phyloP scores from a whole-genome alignment of 1,140 invertebrate genomes.

The Drosophila kikkawai region DNA sequence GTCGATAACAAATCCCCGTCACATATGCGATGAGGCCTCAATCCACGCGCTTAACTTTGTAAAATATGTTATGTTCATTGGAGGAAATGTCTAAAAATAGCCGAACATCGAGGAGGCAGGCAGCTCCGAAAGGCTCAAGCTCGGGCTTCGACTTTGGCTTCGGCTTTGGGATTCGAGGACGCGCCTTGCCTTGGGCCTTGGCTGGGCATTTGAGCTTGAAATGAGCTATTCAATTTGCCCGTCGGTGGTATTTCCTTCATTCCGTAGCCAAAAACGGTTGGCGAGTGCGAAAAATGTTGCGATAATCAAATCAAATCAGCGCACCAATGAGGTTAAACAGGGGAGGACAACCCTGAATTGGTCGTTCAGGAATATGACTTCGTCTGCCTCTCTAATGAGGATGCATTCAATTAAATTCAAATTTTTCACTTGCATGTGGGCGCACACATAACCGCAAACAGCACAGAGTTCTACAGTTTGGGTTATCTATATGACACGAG shows the following conservation, averaged over 20 bases:
- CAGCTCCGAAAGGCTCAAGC: neutral
- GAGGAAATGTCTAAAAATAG: slow-evolving; percentile 31
- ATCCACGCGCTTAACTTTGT: slow-evolving; percentile 18
- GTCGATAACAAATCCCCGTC: slow-evolving; percentile 17
- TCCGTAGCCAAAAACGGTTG: slow-evolving; percentile 23
- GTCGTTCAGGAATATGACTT: slow-evolving; percentile 31
- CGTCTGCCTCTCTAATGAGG: slow-evolving; percentile 43
- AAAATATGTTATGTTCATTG: slow-evolving; percentile 32
- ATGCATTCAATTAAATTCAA: slow-evolving; percentile 49
- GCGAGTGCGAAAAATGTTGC: slow-evolving; percentile 41
- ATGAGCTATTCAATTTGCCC: slow-evolving; percentile 28
- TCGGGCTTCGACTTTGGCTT: neutral
- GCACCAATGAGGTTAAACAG: slow-evolving; percentile 43
- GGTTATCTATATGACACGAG: neutral
- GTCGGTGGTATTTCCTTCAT: slow-evolving; percentile 27
- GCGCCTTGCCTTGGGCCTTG: slow-evolving; percentile 17
- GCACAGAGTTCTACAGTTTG: slow-evolving; percentile 6
- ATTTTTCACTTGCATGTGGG: slow-evolving; percentile 40
- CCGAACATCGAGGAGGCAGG: neutral
- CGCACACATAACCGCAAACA: slow-evolving; percentile 9
- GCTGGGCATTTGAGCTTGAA: slow-evolving; percentile 16
- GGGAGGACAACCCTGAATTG: slow-evolving; percentile 41
- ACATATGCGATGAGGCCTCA: slow-evolving; percentile 27
- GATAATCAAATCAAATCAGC: slow-evolving; percentile 52
- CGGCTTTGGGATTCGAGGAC: neutral